Evolutionary conservation across 2,113 vertebrate genomes (phyloP), one percentile per base, ranked within the genome.

Genomic region (Orientallactaga bullata): DNA sequence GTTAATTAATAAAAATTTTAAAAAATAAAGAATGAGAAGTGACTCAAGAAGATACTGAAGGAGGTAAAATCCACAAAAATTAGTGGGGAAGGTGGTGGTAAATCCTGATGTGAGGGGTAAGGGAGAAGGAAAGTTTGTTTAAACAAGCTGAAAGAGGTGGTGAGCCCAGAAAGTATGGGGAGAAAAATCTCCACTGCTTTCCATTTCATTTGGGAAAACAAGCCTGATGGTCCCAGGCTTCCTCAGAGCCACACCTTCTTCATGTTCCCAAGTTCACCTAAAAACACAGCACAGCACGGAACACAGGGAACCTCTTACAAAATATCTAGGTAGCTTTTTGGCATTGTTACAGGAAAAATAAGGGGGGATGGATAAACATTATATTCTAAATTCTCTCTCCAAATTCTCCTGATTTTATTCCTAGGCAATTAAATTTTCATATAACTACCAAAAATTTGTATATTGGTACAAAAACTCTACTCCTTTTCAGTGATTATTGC

Each of bases 311-410:
- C 24, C 17, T 72, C 51, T 35, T n/a, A 9, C 1, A 79, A 55
- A 78, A 80, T 60, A 81, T 90, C 47, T 60, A 16, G 32, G 77
- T 51, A 47, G 63, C 32, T 42, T 61, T 42, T 61, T 83, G 84
- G 30, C 24, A 87, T 68, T 28, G 1, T 79, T n/a, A n/a, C 0
- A 32, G 42, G 47, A 73, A 74, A 86, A 76, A 60, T 74, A 80
- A 85, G 65, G 39, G 26, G 26, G 88, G 87, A 68, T 10, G 28
- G 37, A 58, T n/a, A n/a, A 88, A 88, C 0, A 66, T 58, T 85
- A 61, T 51, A 61, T 72, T 72, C 73, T 94, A 92, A 95, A 85
- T 30, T 83, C 51, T 91, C 26, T 91, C 28, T 65, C 32, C 82
- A 90, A 72, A 81, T 66, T 87, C 51, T 65, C 69, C 61, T 90